phyloP scores from a whole-genome alignment of 2,797 vertebrate species.

The Lates japonicus region DNA sequence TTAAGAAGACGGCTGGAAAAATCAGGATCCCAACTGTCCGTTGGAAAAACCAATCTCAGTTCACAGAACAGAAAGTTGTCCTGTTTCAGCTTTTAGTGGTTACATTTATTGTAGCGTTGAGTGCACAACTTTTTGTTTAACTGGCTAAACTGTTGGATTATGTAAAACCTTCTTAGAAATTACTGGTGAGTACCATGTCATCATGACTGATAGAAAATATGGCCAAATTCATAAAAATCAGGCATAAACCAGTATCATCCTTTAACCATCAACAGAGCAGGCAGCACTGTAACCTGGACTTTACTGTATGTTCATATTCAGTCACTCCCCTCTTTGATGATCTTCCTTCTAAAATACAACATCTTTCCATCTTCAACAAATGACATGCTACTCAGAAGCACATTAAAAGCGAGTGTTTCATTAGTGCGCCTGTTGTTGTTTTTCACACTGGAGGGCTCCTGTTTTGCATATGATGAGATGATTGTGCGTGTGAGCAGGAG shows the following conservation, averaged over 20 bases:
- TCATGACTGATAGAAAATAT: background rate
- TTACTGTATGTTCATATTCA: background rate
- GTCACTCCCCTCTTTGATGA: constrained; percentile 19
- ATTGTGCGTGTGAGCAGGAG: constrained; percentile 62
- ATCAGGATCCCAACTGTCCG: background rate
- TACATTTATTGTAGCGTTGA: background rate
- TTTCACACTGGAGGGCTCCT: constrained; percentile 60
- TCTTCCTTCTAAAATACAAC: constrained; percentile 33
- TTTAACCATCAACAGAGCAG: background rate
- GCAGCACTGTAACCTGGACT: background rate
- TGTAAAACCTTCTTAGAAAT: background rate
- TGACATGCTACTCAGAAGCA: constrained; percentile 58
- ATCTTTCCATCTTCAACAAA: constrained; percentile 56
- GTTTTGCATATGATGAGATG: constrained; percentile 79
- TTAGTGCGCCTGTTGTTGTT: constrained; percentile 77
- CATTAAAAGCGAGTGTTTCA: constrained; percentile 72
- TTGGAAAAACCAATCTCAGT: background rate
- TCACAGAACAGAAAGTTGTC: background rate
- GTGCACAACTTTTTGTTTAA: background rate
- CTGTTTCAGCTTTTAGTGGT: background rate
- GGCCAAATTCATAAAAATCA: background rate
- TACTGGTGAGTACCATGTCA: background rate
- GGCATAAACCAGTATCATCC: background rate
- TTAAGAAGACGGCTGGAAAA: background rate
- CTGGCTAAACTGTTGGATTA: background rate